These are phyloP conservation scores for Myodes glareolus DNA, from an alignment of 2,113 vertebrate genomes.

Conservation along the genomic window DNA sequence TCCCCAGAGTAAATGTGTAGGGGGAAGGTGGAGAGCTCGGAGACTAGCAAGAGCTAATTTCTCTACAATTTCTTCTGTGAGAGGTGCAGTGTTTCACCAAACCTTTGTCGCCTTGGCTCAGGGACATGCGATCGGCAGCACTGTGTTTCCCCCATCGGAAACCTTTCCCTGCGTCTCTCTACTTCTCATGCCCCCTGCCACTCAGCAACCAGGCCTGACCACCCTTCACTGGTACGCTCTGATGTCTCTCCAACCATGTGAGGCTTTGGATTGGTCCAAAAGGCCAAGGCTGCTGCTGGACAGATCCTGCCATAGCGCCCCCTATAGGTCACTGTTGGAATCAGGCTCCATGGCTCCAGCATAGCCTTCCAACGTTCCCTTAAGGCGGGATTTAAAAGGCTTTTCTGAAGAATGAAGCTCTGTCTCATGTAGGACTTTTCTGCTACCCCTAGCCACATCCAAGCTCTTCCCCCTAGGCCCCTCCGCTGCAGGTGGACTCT, in stretches of 20 bases:
- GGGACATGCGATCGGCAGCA: accelerated
- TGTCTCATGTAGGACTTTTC: too few relatives aligned
- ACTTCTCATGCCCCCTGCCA: neutral
- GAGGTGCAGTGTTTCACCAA: accelerated
- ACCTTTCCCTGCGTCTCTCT: neutral
- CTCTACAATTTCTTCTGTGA: accelerated
- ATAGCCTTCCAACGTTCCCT: accelerated
- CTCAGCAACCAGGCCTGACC: neutral
- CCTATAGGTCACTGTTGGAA: neutral
- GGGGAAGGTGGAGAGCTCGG: accelerated
- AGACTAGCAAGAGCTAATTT: neutral
- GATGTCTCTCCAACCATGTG: too few relatives aligned
- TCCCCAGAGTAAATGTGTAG: neutral
- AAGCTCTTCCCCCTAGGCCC: accelerated
- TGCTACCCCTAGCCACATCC: neutral
- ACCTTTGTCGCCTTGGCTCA: accelerated
- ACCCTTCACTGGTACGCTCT: accelerated
- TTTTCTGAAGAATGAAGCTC: too few relatives aligned
- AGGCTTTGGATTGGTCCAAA: neutral
- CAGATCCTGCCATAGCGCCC: accelerated
- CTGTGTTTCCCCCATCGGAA: neutral
- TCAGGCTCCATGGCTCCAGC: accelerated
- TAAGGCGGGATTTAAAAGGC: too few relatives aligned
- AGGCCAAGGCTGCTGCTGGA: neutral
- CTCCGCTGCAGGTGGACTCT: neutral